A percentile compares a stretch with the other conserved stretches of the same genome.
Evolutionary conservation across 2,113 vertebrate species (phyloP).

Genomic region (Aphyosemion australe): DNA sequence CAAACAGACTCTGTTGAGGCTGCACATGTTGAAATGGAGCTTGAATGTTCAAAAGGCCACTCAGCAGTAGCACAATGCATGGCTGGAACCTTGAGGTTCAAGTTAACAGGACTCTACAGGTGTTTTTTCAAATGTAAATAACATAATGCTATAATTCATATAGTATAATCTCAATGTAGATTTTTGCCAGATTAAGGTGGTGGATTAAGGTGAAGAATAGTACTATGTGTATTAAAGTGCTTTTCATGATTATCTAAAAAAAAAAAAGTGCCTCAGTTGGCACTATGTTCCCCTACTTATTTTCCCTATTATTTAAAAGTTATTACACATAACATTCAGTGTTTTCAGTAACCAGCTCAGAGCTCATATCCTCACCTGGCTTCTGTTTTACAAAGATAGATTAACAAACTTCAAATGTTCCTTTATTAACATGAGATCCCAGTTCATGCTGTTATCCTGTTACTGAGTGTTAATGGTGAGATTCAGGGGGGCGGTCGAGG

Average conservation of each 20-base stretch:
- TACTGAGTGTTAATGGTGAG: constrained; percentile 40
- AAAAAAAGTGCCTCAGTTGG: constrained; percentile 29
- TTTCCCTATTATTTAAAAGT: constrained; percentile 32
- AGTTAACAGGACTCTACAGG: constrained; percentile 60
- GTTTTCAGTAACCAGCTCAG: constrained; percentile 24
- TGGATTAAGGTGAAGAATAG: constrained; percentile 51
- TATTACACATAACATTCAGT: constrained; percentile 19
- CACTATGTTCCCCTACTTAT: constrained; percentile 23
- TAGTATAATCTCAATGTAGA: constrained; percentile 74
- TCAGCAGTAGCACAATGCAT: constrained; percentile 68
- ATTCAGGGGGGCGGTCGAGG: constrained; percentile 3
- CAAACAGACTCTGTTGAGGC: constrained; percentile 32
- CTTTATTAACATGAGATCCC: constrained; percentile 33
- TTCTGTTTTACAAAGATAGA: constrained; percentile 26
- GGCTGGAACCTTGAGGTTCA: constrained; percentile 54
- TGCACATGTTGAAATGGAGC: constrained; percentile 51
- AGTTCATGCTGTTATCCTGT: constrained; percentile 32
- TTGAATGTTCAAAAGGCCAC: constrained; percentile 57
- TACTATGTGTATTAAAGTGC: constrained; percentile 67
- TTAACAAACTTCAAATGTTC: constrained; percentile 23
- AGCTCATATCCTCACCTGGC: constrained; percentile 23
- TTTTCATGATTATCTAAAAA: constrained; percentile 61
- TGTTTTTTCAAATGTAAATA: constrained; percentile 71
- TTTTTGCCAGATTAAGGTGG: constrained; percentile 58
- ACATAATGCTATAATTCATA: constrained; percentile 70